Base-by-base conservation (phyloP, 2,113 vertebrate species). In the Pteruthius melanotis region DNA sequence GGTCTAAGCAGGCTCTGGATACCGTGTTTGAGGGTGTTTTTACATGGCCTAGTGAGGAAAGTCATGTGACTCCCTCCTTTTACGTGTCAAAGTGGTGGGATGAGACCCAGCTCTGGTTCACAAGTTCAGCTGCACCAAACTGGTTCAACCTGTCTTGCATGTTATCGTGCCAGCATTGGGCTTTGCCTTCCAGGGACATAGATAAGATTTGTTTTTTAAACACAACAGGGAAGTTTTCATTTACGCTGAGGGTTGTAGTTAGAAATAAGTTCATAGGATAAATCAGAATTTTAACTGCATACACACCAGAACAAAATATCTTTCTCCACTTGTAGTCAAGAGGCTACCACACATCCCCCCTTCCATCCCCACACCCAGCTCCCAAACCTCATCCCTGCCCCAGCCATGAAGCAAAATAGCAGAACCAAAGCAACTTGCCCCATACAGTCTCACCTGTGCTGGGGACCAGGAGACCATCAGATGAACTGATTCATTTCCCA, bases 391-490 rank as follows among this genome's bases (percentile, higher is more conserved):
- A 0, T 20, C 22, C n/a, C 30, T 83, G 15, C 30, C 13, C 28
- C 17, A 68, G 31, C 31, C 52, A 17, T 0, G 1, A 50, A 45
- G 23, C 7, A 45, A 69, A 92, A 31, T 2, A 54, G 18, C 40
- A 72, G n/a, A 72, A 57, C 31, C 39, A 68, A 75, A 88, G 52
- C 33, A 63, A n/a, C 10, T 28, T 83, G 11, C 3, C 27, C 39
- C 0, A 0, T 28, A 30, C 0, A 1, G 15, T 19, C 39, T 69
- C 53, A 52, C 56, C 17, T 3, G 1, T 53, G 40, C 49, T 21
- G 44, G 52, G 61, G 8, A 44, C 21, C 52, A 45, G 65, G 37
- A 81, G 31, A 75, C 6, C 15, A 56, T 13, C 1, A 1, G 15
- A 30, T 54, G 23, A 50, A 6, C 24, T 5, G 33, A 12, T 40